Percentiles rank a stretch among this genome's conserved stretches.
Conservation (phyloP, 2,888 invertebrate species). For the Sceliomorpha sp. region DNA sequence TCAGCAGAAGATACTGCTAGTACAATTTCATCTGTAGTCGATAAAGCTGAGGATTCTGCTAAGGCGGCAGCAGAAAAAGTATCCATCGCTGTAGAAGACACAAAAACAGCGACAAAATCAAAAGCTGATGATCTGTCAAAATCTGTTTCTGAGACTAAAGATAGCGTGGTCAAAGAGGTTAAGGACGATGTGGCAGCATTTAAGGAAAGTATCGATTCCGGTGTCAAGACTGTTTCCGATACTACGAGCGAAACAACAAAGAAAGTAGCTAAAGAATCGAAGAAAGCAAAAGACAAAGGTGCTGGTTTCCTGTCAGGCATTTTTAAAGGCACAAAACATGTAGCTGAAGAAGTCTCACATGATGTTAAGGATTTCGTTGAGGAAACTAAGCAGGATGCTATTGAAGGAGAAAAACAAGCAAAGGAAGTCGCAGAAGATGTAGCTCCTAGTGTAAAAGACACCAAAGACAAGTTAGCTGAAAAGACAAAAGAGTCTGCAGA, state of each 20-base stretch:
- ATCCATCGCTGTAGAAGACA: background rate
- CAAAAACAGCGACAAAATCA: conserved; percentile 25
- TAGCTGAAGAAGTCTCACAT: conserved; percentile 37
- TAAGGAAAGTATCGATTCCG: too few species aligned
- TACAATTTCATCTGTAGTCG: conserved; percentile 36
- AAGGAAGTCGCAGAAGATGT: conserved; percentile 2
- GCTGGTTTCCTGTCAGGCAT: conserved; percentile 60
- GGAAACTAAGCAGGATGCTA: conserved; percentile 27
- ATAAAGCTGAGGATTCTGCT: conserved; percentile 54
- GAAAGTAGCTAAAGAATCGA: too few species aligned
- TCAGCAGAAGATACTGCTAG: conserved; percentile 59
- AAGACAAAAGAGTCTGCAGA: conserved; percentile 62
- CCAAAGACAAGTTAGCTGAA: conserved; percentile 58
- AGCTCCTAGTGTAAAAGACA: conserved; percentile 1
- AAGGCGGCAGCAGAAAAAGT: conserved; percentile 8
- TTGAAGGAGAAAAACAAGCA: too few species aligned
- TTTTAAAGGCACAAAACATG: conserved; percentile 32
- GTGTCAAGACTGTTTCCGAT: too few species aligned
- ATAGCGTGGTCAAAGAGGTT: too few species aligned
- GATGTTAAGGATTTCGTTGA: conserved; percentile 71
- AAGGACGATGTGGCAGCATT: too few species aligned
- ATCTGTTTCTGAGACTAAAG: too few species aligned
- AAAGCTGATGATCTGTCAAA: conserved; percentile 40
- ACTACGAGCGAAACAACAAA: too few species aligned
- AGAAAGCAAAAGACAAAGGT: conserved; percentile 72